A percentile compares a stretch with the other conserved stretches of the same genome.
Conservation (phyloP, 2,797 vertebrate species). For the Merluccius polli region DNA sequence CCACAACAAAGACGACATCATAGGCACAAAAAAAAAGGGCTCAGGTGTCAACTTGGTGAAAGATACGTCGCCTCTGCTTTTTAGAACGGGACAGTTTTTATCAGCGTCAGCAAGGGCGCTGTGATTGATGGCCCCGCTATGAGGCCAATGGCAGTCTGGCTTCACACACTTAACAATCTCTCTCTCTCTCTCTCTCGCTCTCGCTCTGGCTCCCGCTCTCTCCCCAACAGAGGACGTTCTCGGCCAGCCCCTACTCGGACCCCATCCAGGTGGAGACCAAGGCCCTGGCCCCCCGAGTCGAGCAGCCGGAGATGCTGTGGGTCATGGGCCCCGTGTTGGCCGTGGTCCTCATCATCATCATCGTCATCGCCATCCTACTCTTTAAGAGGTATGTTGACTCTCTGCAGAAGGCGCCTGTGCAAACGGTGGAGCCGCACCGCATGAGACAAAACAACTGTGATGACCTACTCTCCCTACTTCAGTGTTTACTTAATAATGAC, state of each 20-base stretch:
- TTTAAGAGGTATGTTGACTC: constrained; percentile 89
- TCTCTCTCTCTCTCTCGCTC: constrained; percentile 25
- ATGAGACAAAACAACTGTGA: neutral
- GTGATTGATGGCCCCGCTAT: neutral
- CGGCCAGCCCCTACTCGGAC: constrained; percentile 94
- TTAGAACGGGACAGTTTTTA: neutral
- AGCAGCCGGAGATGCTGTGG: constrained; percentile 97
- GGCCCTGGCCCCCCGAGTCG: constrained; percentile 69
- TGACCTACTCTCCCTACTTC: neutral
- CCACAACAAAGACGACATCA: neutral
- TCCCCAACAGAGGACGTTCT: constrained; percentile 83
- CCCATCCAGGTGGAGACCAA: constrained; percentile 76
- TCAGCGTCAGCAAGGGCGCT: neutral
- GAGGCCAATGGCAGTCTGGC: neutral
- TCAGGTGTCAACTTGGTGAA: neutral
- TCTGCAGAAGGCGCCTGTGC: neutral
- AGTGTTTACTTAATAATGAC: neutral
- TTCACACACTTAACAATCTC: neutral
- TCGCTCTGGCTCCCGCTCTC: neutral
- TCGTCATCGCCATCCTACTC: constrained; percentile 95
- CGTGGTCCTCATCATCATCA: constrained; percentile 93
- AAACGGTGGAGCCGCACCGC: neutral
- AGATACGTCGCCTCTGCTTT: neutral
- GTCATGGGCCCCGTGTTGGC: constrained; percentile 96
- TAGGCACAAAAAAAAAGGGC: neutral